A percentile compares a stretch with the other conserved stretches of the same genome.
Evolutionary conservation across 53 echinoderm and acorn worm genomes (phyloP).

Genomic region (Paelopatides confundens): DNA sequence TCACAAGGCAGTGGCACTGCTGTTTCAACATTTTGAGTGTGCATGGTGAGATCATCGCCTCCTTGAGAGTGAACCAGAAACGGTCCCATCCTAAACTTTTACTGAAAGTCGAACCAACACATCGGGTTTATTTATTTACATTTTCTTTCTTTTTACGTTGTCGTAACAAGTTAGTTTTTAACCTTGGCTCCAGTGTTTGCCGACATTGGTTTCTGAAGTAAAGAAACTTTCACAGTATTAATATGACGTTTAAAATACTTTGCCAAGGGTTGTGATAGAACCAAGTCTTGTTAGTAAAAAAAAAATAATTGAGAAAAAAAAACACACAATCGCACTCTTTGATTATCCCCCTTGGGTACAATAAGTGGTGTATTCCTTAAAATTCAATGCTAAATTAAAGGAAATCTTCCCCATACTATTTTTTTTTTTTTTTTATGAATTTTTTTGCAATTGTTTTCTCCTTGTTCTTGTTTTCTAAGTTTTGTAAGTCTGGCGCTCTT

Average conservation of each 20-base stretch:
- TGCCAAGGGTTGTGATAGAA: constrained; percentile 19
- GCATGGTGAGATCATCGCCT: constrained; percentile 3
- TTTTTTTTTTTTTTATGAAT: background rate
- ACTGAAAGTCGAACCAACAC: constrained; percentile 5
- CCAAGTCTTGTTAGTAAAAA: background rate
- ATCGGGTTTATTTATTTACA: constrained; percentile 16
- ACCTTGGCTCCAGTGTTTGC: constrained; percentile 49
- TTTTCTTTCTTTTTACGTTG: constrained; percentile 4
- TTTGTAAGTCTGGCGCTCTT: constrained; percentile 54
- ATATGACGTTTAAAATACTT: background rate
- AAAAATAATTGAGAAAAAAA: background rate
- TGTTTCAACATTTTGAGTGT: constrained; percentile 7
- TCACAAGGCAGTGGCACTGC: constrained; percentile 8
- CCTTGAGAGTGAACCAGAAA: background rate
- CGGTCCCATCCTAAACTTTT: background rate
- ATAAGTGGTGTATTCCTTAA: background rate
- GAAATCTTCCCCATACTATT: background rate
- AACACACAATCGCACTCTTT: constrained; percentile 43
- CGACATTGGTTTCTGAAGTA: constrained; percentile 47
- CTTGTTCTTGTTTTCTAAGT: constrained; percentile 43
- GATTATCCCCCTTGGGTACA: background rate
- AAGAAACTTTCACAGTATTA: constrained; percentile 33
- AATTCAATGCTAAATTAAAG: constrained; percentile 7
- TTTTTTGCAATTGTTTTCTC: constrained; percentile 33
- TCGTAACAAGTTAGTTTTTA: background rate